Conservation (phyloP, 2,113 vertebrate genomes). For the Neotoma lepida region DNA sequence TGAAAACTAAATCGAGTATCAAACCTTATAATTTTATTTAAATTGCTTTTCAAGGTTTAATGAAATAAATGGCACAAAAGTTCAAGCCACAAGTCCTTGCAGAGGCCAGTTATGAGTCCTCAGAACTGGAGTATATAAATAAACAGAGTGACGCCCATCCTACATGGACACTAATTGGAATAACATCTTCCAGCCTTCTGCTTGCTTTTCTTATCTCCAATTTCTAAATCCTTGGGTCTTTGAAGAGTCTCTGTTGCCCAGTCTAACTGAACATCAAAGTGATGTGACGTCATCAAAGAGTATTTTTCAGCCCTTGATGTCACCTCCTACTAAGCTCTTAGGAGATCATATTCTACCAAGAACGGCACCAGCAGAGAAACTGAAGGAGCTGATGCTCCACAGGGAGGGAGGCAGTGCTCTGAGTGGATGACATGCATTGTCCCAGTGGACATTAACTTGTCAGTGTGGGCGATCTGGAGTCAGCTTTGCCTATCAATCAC, state of each 20-base stretch:
- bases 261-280: slow-evolving; percentile 26
- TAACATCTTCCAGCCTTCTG: slow-evolving; percentile 28
- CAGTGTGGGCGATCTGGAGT: not conserved
- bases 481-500: not conserved
- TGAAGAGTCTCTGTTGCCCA: not conserved
- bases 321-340: not conserved
- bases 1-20: slow-evolving; percentile 32
- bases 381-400: not conserved
- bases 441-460: not conserved
- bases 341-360: not conserved
- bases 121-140: not conserved
- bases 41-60: not conserved
- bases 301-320: not conserved
- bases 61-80: not conserved
- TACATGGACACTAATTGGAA: not conserved
- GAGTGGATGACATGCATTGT: not conserved
- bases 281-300: not conserved
- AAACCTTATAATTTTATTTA: not conserved
- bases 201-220: slow-evolving; percentile 38
- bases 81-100: not conserved
- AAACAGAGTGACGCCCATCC: not conserved
- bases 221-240: slow-evolving; percentile 34
- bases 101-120: not conserved
- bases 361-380: not conserved
- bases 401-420: not conserved